Conservation (phyloP, 2,797 vertebrate genomes). For the Notolepis coatsorum region DNA sequence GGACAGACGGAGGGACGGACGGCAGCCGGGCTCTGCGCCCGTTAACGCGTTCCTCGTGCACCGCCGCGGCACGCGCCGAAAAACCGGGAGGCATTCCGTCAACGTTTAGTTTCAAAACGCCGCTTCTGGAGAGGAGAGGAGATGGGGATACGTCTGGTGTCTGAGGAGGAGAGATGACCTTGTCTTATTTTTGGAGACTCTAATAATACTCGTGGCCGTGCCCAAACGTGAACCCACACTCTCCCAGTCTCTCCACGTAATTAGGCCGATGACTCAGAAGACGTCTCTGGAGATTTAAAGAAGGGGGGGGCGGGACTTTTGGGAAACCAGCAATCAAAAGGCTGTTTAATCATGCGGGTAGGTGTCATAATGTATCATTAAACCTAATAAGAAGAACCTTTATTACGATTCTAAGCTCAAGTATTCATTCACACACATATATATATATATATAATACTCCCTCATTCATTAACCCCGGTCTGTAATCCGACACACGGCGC, state of each 20-base stretch:
- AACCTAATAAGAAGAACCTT: background rate
- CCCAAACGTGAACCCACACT: constrained; percentile 29
- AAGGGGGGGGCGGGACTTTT: constrained; percentile 18
- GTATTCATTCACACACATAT: background rate
- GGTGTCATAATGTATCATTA: background rate
- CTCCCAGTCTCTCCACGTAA: constrained; percentile 36
- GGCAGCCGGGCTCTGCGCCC: constrained; percentile 5
- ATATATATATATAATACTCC: too few relatives aligned
- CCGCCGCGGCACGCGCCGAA: background rate
- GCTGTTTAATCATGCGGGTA: too few relatives aligned
- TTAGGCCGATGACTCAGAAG: constrained; percentile 42
- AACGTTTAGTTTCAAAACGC: background rate
- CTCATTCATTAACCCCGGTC: background rate
- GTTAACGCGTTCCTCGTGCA: constrained; percentile 17
- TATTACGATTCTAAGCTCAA: background rate
- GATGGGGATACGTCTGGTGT: background rate
- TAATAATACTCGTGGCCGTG: constrained; percentile 27
- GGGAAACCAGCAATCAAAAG: constrained; percentile 6
- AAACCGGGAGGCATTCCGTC: constrained; percentile 19
- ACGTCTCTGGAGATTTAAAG: constrained; percentile 32
- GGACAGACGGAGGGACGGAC: too few relatives aligned
- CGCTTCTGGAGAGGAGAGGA: constrained; percentile 4
- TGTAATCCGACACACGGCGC: too few relatives aligned
- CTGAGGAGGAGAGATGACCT: constrained; percentile 4
- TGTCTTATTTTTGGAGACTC: constrained; percentile 27